These are phyloP conservation scores for Emydoidea blandingii DNA, from an alignment of 2,797 vertebrate species.

Conservation along the genomic window DNA sequence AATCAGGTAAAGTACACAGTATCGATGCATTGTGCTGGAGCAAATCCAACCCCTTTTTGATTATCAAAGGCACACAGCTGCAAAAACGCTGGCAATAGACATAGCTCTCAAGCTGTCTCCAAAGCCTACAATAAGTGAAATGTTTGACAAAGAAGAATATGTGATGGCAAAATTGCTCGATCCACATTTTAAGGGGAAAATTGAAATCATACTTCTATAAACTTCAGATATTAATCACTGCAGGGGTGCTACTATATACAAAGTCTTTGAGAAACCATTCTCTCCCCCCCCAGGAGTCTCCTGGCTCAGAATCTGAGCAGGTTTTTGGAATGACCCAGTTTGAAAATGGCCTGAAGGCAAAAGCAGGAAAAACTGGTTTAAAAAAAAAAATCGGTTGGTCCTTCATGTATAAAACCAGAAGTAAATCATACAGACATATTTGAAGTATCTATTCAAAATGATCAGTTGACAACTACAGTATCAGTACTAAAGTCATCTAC, in stretches of 20 bases:
- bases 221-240: slow-evolving; percentile 15
- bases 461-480: not conserved
- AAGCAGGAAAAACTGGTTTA: not conserved
- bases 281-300: not conserved
- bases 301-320: not conserved
- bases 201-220: slow-evolving; percentile 14
- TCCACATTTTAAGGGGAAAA: slow-evolving; percentile 40
- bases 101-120: not conserved
- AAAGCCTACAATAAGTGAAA: not conserved
- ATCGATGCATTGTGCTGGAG: not conserved
- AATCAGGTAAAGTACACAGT: not conserved
- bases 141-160: not conserved
- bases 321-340: not conserved
- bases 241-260: not conserved
- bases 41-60: not conserved
- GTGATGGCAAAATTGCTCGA: not conserved
- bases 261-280: not conserved
- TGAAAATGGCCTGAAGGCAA: slow-evolving; percentile 5
- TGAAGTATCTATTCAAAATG: not conserved
- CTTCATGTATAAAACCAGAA: not conserved
- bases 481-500: not conserved
- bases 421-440: not conserved
- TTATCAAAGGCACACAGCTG: not conserved
- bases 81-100: not conserved
- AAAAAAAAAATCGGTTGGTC: not conserved